Base-by-base conservation (phyloP, 2,113 vertebrate genomes). In the Serranochromis macrocephalus region DNA sequence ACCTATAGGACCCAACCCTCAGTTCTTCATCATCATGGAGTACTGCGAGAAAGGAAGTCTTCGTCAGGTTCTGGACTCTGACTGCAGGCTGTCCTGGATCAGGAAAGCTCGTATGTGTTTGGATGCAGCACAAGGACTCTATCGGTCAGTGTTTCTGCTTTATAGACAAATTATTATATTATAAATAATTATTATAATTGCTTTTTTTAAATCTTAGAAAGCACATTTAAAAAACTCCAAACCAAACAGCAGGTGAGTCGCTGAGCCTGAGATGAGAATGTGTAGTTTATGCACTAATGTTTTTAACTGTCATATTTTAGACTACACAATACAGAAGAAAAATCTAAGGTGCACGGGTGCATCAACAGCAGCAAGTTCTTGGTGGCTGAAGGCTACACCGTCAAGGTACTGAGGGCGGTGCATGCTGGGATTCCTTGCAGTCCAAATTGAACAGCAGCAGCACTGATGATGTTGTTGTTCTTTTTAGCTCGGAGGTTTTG, bases 351-450 rank as follows among this genome's bases (percentile, higher is more conserved):
- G 36, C 98, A 98, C 0, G 94, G 96, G 24, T 97, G 94, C 92
- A 96, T 98, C 93, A 97, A 87, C 92, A 98, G 98, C 73, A 90
- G 40, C 83, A 98, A 96, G 92, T 98, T 98, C 93, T 94, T 98
- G 17, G 98, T 99, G 63, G 95, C 96, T 0, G 91, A 94, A 36
- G 96, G 95, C 88, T 97, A 97, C 92, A 94, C 88, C 33, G 95
- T 98, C 19, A 99, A 98, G 97, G 98, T 98, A 93, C 63, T 17
- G 26, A 78, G 24, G 2, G 7, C 57, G 61, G 51, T 47, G 80
- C 73, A 85, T 75, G 58, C 55, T 91, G 88, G 47, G 58, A 78
- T 29, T 33, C 14, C 36, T n/a, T 26, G n/a, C 16, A 8, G 6
- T 7, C 9, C 9, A 21, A 7, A 26, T 24, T 19, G 6, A 63